Base-by-base conservation (phyloP, 2,113 vertebrate genomes). In the Chauna torquata region DNA sequence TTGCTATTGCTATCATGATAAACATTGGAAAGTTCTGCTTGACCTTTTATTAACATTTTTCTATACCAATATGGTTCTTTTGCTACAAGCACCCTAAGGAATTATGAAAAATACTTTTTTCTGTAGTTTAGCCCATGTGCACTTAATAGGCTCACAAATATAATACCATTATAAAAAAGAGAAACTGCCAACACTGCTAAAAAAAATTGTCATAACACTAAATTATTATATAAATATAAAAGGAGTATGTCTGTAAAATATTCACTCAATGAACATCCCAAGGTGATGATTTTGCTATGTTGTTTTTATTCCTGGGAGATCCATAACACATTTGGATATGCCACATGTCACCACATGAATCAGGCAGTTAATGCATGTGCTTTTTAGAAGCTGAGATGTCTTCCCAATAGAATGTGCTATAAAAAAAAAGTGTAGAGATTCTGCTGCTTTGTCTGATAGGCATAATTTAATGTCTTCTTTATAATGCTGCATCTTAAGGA, bases 211-310 rank as follows among this genome's bases (percentile, higher is more conserved):
- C 98, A 98, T 98, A 98, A 98, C 98, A 98, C 98, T 98, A 98
- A 98, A 99, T 98, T 98, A 99, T 98, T 98, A 98, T 98, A 98
- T 98, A 99, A 99, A 99, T 99, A 99, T 98, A 98, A 98, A 98
- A 98, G 97, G 98, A 98, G 98, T 98, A 97, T 98, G 98, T 98
- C 98, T 98, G 98, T 98, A 98, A 99, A 98, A 98, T 99, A 99
- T 98, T 98, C 98, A 98, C 98, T 98, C 98, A 98, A 97, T 98
- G 98, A 98, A 97, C 98, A 98, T 98, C 98, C 98, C 98, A 98
- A 98, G 98, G 98, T 98, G 98, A 98, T 98, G 98, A 98, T 98
- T 98, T 98, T 93, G 97, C 98, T 97, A 97, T 98, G 98, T 98
- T 98, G 98, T 97, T 98, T 97, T 98, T 98, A 98, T 98, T 98